phyloP scores from a whole-genome alignment of 2,888 invertebrate species.

The Coelogynopora nodosa region DNA sequence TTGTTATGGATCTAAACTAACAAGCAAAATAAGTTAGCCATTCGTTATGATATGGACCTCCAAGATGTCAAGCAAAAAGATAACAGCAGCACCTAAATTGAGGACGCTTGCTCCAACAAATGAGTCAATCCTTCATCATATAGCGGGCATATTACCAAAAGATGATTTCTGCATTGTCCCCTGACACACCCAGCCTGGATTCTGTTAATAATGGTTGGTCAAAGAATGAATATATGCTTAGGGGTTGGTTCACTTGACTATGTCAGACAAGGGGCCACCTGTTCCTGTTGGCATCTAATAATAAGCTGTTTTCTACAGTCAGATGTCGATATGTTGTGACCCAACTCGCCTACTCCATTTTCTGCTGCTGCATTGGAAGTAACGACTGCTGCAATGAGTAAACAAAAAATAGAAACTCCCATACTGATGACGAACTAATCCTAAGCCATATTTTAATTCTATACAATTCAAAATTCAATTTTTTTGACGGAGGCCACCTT shows the following conservation, averaged over 20 bases:
- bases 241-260: background rate
- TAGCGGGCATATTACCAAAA: too few species aligned
- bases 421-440: too few species aligned
- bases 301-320: background rate
- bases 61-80: background rate
- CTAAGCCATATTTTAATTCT: too few species aligned
- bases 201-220: background rate
- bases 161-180: background rate
- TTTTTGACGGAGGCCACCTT: too few species aligned
- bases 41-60: background rate
- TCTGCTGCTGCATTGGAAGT: background rate
- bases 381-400: background rate
- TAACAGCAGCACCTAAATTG: background rate
- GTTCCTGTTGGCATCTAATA: background rate
- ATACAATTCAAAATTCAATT: too few species aligned
- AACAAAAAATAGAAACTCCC: too few species aligned
- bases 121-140: background rate
- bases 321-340: background rate
- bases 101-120: background rate
- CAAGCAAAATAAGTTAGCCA: background rate
- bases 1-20: background rate
- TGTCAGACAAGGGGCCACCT: background rate
- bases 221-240: background rate
- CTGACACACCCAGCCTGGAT: background rate
- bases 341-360: background rate